Percentiles rank a stretch among this genome's conserved stretches.
These are phyloP conservation scores for Ommatoiulus sabulosus DNA, from an alignment of 2,888 invertebrate species.

Conservation along the genomic window DNA sequence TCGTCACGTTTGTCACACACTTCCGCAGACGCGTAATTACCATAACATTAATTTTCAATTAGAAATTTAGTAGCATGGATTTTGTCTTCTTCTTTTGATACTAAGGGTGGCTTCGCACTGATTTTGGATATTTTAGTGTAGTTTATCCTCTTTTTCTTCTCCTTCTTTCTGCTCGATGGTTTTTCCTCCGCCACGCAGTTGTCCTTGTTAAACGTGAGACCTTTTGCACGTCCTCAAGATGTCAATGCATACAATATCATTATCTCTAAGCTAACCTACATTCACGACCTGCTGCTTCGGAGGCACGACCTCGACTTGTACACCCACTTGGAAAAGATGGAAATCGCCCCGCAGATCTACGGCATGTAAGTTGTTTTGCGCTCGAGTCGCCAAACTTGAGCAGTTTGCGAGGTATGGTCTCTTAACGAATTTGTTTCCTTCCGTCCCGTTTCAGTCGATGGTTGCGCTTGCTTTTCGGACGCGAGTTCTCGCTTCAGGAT, in stretches of 20 bases:
- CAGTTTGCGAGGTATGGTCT: background rate
- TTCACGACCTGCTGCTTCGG: slow-evolving; percentile 75
- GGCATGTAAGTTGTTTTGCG: slow-evolving; percentile 77
- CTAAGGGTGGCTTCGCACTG: background rate
- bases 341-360: slow-evolving; percentile 86
- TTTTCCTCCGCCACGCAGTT: slow-evolving; percentile 32
- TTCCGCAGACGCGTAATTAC: background rate
- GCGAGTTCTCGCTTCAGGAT: slow-evolving; percentile 84
- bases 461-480: slow-evolving; percentile 84
- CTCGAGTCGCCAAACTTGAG: background rate
- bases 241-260: slow-evolving; percentile 68
- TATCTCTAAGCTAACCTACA: slow-evolving; percentile 68
- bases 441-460: slow-evolving; percentile 75
- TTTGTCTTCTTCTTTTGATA: background rate
- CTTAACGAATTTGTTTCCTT: background rate
- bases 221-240: slow-evolving; percentile 68
- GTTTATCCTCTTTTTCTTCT: slow-evolving; percentile 23
- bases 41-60: no score
- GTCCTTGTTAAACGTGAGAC: slow-evolving; percentile 62
- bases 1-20: background rate
- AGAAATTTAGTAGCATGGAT: background rate
- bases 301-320: slow-evolving; percentile 75
- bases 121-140: background rate
- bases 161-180: background rate
- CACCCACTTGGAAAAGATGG: slow-evolving; percentile 76